Base-by-base conservation (phyloP, 2,888 invertebrate species). In the Athalia circularis region DNA sequence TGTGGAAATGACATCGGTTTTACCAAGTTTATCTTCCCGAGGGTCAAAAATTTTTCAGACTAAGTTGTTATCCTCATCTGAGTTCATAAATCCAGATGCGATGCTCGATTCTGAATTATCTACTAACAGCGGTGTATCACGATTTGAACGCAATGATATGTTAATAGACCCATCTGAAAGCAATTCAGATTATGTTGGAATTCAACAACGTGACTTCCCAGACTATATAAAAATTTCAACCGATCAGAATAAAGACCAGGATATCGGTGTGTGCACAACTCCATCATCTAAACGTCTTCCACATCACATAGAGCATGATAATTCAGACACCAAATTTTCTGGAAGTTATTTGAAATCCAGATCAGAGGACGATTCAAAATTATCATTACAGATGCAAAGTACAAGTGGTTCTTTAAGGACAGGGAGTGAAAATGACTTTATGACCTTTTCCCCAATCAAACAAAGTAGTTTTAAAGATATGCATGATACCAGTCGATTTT, bases 391-490 rank as follows among this genome's bases (percentile, higher is more conserved):
- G n/a, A n/a, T n/a, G n/a, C n/a, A n/a, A n/a, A n/a, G n/a, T n/a
- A n/a, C n/a, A n/a, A n/a, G n/a, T 11, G 47, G 13, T 59, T 13
- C 47, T 9, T 6, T 59, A 47, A 72, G 57, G 13, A 59, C 13
- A 47, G 75, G 29, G 62, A 15, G 13, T n/a, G 50, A 64, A 7
- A 62, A 62, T 29, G 29, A 62, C 45, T 52, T 75, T 4, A 43
- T 8, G 29, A 75, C 5, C 48, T 62, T 62, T 43, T 64, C 75
- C 8, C 75, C 62, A n/a, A 48, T 5, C 6, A 5, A 64, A 62
- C 75, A 75, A 8, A 75, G 75, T n/a, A 75, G 62, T 15, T 48
- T 75, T 9, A 75, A 75, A 62, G 75, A 75, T 48, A 29, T 43
- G 45, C 48, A 13, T 8, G 29, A 43, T 43, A 50, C 75, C 3